Conservation (phyloP, 2,888 invertebrate species). For the Mactromeris polynyma region DNA sequence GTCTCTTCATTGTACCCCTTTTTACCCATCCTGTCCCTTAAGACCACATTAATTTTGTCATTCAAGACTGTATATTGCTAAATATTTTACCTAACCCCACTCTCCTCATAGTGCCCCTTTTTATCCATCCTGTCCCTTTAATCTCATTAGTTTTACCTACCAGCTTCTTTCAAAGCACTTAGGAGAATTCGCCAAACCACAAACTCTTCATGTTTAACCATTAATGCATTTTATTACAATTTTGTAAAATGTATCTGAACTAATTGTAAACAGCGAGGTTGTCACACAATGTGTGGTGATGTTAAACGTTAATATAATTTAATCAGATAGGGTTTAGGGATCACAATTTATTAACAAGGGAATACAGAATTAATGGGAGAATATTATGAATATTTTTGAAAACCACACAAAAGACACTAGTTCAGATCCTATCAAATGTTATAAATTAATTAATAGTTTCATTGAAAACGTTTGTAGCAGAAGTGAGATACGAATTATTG, state of each 20-base stretch:
- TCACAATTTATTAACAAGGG: background rate
- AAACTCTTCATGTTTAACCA: no score
- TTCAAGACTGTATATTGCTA: no score
- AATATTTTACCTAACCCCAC: no score
- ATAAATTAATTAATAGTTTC: background rate
- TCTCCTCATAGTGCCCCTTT: no score
- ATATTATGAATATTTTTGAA: conserved; percentile 18
- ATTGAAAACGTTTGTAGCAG: background rate
- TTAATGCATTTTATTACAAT: background rate
- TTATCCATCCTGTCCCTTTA: no score
- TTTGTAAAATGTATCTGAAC: background rate
- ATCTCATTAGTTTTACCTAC: no score
- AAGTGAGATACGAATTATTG: background rate
- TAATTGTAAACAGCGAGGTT: background rate
- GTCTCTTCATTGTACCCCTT: no score
- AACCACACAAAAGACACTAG: conserved; percentile 3
- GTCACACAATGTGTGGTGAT: background rate
- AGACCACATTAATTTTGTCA: no score
- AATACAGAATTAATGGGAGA: background rate
- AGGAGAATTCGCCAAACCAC: no score
- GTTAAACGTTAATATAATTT: background rate
- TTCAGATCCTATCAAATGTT: background rate
- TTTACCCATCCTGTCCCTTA: no score
- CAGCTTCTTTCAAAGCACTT: no score
- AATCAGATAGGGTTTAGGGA: background rate